Evolutionary conservation across 2,888 invertebrate species (phyloP).

Genomic region (Leptogaster cylindrica): DNA sequence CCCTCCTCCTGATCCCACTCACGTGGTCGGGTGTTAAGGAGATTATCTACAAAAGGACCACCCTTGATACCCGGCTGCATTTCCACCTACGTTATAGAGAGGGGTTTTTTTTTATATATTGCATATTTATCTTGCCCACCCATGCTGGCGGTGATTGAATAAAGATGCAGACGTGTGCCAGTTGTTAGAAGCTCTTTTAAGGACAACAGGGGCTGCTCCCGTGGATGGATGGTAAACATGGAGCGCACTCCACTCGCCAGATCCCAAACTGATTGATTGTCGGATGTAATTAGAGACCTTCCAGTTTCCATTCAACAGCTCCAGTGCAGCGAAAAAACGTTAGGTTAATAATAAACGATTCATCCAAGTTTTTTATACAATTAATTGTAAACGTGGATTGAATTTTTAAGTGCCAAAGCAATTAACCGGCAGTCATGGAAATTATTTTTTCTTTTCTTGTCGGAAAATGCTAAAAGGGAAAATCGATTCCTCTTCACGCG

Average conservation of each 20-base stretch:
- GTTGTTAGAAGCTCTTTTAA: constrained; percentile 36
- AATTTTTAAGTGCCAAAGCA: constrained; percentile 31
- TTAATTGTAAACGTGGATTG: constrained; percentile 25
- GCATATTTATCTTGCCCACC: not conserved
- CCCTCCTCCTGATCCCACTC: not conserved
- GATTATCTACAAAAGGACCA: constrained; percentile 14
- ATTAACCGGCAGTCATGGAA: not conserved
- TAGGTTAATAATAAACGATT: not conserved
- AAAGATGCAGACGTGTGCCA: constrained; percentile 38
- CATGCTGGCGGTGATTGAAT: constrained; percentile 30
- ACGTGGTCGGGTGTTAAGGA: not conserved
- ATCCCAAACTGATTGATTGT: constrained; percentile 34
- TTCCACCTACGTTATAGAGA: not conserved
- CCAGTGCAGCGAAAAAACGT: not conserved
- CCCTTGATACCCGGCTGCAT: not conserved
- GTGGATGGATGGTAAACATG: constrained; percentile 15
- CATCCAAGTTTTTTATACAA: not conserved
- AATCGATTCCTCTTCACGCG: not conserved
- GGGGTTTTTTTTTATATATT: constrained; percentile 2
- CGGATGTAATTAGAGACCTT: constrained; percentile 30
- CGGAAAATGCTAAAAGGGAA: not conserved
- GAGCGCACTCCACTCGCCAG: constrained; percentile 7
- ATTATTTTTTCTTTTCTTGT: not conserved
- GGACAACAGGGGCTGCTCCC: constrained; percentile 8
- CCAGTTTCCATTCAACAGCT: constrained; percentile 2